A percentile compares a stretch with the other conserved stretches of the same genome.
Conservation (phyloP, 2,888 invertebrate species). For the Pterobdella sp. region DNA sequence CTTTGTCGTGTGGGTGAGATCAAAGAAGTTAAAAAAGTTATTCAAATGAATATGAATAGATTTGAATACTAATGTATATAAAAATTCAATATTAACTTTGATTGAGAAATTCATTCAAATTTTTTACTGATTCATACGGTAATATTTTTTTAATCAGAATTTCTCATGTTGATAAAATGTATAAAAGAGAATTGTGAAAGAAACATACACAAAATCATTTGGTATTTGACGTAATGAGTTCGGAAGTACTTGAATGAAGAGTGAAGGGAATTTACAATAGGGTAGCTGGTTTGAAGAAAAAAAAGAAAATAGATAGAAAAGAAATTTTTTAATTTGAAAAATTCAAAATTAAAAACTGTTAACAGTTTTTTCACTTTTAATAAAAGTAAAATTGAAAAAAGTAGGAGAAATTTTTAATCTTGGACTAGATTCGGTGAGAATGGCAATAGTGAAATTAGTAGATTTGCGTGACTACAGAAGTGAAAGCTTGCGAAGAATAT, state of each 20-base stretch:
- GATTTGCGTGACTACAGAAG: neutral
- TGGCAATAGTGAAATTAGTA: constrained; percentile 8
- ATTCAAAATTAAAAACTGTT: too few species aligned
- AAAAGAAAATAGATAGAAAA: neutral
- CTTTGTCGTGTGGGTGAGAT: too few species aligned
- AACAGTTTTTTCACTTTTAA: too few species aligned
- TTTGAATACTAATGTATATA: neutral
- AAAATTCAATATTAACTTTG: neutral
- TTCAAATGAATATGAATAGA: too few species aligned
- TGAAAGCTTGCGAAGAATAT: neutral
- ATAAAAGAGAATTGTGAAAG: neutral
- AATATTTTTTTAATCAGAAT: neutral
- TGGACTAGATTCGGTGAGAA: neutral
- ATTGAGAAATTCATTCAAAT: too few species aligned
- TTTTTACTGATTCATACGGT: too few species aligned
- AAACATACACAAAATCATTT: neutral
- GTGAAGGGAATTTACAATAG: constrained; percentile 8
- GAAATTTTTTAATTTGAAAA: neutral
- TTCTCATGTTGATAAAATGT: neutral
- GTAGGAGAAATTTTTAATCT: too few species aligned
- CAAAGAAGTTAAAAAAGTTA: too few species aligned
- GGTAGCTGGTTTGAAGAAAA: neutral
- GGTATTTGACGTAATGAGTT: constrained; percentile 6
- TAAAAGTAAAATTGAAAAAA: too few species aligned
- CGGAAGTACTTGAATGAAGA: constrained; percentile 14